These are phyloP conservation scores for Babylonia areolata DNA, from an alignment of 1,140 invertebrate species.

Conservation along the genomic window DNA sequence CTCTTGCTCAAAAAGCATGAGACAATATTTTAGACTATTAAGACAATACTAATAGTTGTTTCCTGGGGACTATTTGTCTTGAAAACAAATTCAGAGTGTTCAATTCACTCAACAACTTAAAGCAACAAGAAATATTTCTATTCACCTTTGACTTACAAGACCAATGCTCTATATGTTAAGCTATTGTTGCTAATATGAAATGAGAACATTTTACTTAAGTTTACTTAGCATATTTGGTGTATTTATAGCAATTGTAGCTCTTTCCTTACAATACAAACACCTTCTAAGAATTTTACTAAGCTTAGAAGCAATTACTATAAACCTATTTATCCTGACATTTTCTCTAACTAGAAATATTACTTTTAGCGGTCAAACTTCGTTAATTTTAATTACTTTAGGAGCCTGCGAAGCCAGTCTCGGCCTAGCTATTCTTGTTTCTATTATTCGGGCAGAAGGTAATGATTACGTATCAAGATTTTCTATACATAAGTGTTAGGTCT, in stretches of 20 bases:
- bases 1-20: not conserved
- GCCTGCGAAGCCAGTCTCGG: constrained; percentile 3
- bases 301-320: not conserved
- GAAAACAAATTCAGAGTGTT: not conserved
- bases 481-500: not conserved
- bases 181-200: not conserved
- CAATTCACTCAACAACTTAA: not conserved
- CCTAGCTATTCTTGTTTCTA: not conserved
- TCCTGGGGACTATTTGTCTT: not conserved
- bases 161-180: not conserved
- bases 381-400: constrained; percentile 2
- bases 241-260: not conserved
- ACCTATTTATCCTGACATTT: not conserved
- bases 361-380: not conserved
- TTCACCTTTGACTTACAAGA: not conserved
- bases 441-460: not conserved
- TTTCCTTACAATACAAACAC: not conserved
- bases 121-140: not conserved
- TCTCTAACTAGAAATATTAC: not conserved
- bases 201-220: not conserved
- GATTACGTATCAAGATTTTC: constrained; percentile 14
- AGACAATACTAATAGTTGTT: not conserved
- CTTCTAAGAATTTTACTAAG: not conserved
- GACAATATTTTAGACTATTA: not conserved
- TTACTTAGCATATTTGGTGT: not conserved